Conservation (phyloP, 2,113 vertebrate genomes). For the Carassius carassius region DNA sequence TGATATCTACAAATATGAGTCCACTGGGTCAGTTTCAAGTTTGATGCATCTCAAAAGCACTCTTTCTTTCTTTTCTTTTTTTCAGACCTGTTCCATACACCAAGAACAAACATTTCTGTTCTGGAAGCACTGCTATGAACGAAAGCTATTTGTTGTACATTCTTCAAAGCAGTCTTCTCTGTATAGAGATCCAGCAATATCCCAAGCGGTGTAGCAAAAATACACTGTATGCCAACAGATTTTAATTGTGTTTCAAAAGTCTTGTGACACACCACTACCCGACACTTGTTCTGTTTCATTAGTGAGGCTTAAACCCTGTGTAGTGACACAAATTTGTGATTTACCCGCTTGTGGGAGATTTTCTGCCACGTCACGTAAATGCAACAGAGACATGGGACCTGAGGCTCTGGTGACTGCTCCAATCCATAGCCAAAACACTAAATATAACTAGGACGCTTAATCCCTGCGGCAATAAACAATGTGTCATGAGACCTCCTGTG, state of each 20-base stretch:
- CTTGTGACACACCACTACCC: neutral
- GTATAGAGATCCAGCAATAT: neutral
- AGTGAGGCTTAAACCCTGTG: neutral
- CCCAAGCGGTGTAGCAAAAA: neutral
- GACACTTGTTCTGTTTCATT: constrained; percentile 27
- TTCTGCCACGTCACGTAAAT: constrained; percentile 27
- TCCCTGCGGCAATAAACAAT: constrained; percentile 41
- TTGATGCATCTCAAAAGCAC: neutral
- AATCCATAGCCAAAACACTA: constrained; percentile 40
- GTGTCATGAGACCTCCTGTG: constrained; percentile 25
- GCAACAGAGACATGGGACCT: constrained; percentile 18
- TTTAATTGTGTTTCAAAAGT: neutral
- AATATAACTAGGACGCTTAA: constrained; percentile 53
- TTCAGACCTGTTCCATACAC: neutral
- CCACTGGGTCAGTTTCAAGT: constrained; percentile 72
- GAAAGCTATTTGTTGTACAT: neutral
- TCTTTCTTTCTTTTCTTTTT: too few relatives aligned
- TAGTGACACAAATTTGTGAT: constrained; percentile 7
- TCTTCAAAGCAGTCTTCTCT: neutral
- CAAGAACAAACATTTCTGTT: neutral
- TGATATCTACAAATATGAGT: constrained; percentile 87
- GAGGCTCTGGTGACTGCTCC: constrained; percentile 28
- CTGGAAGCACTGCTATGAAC: neutral
- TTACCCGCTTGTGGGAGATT: neutral
- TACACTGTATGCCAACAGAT: neutral